These are phyloP conservation scores for Pristionchus exspectatus DNA, from an alignment of 2,888 invertebrate genomes.

Conservation along the genomic window DNA sequence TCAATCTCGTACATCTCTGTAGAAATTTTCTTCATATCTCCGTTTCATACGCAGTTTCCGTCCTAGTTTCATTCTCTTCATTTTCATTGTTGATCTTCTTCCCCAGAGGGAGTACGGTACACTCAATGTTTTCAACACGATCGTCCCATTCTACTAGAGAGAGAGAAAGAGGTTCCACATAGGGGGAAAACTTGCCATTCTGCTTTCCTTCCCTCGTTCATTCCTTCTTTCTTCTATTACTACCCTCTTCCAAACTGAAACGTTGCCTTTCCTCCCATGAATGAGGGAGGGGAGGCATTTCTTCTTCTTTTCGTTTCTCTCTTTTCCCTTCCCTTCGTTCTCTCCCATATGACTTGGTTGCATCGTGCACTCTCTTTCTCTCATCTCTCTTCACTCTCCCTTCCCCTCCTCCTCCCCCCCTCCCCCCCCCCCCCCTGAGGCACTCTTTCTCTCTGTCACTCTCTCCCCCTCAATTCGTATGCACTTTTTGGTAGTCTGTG, in stretches of 20 bases:
- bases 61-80: neutral
- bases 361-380: constrained; percentile 31
- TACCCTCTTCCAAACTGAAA: neutral
- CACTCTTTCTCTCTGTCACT: constrained; percentile 28
- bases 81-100: neutral
- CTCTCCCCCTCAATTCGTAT: constrained; percentile 29
- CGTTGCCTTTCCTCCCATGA: neutral
- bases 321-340: neutral
- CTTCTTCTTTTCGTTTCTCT: constrained; percentile 43
- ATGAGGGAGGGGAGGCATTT: neutral
- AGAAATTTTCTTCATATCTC: constrained; percentile 12
- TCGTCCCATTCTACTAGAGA: neutral
- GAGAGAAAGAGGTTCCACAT: constrained; percentile 42
- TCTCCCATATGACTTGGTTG: constrained; percentile 11
- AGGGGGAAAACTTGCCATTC: constrained; percentile 49
- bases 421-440: neutral
- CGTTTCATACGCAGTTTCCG: constrained; percentile 4
- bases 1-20: neutral
- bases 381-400: constrained; percentile 8
- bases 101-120: constrained; percentile 6
- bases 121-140: constrained; percentile 21
- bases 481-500: constrained; percentile 44
- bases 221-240: neutral
- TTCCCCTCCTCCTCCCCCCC: neutral
- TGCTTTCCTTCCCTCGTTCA: constrained; percentile 19